Base-by-base conservation (phyloP, 1,140 invertebrate genomes). In the Cotesia chilonis region DNA sequence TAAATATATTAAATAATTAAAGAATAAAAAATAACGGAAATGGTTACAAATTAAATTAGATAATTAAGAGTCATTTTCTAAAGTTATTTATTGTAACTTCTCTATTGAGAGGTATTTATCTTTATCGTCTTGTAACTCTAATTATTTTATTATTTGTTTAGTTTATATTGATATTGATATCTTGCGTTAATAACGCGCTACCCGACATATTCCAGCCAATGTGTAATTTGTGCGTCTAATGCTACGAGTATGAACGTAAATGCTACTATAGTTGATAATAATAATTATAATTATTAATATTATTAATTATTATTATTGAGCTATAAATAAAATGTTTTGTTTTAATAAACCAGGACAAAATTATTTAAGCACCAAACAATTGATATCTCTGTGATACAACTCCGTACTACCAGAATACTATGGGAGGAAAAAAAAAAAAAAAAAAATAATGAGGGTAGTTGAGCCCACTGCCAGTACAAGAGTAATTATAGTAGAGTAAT, bases 401-500 rank as follows among this genome's bases (percentile, higher is more conserved):
- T 81, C 76, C 77, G 73, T 81, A 79, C 77, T 82, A 80, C 73
- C 80, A 80, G 79, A 81, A 74, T 81, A 82, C 80, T 41, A 41
- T 10, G 14, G 14, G 14, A 0, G 0, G 0, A 14, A 14, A 14
- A 14, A 14, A 10, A 41, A 6, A 41, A 41, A 41, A 41, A 6
- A 41, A 41, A 41, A 41, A 41, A 41, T 9, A 6, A 41, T 80
- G 74, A 81, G 75, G 74, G 76, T 71, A 80, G 79, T 75, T 79
- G 80, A 81, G 75, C 79, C 78, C 82, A 83, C 82, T 83, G 81
- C 81, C 81, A 83, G 81, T 83, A 82, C 79, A 79, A 76, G 74
- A 38, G 63, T 74, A 72, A 51, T 47, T 72, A 72, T 55, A 55
- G 14, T 55, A n/a, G 5, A 14, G n/a, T 28, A 41, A 41, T 7